Evolutionary conservation across 2,888 invertebrate genomes (phyloP).

Genomic region (Eretmocerus hayati): DNA sequence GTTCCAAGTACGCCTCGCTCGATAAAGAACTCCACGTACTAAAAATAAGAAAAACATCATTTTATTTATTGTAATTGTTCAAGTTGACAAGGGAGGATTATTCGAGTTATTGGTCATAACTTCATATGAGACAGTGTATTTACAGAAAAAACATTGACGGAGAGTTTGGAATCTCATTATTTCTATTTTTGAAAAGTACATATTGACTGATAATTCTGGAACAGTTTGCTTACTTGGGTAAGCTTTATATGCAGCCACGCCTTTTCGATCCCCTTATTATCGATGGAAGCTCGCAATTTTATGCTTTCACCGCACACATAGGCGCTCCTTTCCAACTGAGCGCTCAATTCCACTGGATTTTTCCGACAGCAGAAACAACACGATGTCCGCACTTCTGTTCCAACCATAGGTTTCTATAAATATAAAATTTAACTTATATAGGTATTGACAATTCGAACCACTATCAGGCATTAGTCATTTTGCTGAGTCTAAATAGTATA

Average conservation of each 20-base stretch:
- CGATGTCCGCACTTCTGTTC: conserved; percentile 57
- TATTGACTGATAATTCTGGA: too few species aligned
- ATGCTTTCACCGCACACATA: conserved; percentile 70
- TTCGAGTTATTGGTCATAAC: too few species aligned
- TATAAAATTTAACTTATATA: conserved; percentile 2
- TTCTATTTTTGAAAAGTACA: neutral
- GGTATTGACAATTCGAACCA: neutral
- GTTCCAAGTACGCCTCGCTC: conserved; percentile 68
- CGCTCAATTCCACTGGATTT: conserved; percentile 60
- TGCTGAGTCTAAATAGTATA: too few species aligned
- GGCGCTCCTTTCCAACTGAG: conserved; percentile 64
- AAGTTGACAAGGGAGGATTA: too few species aligned
- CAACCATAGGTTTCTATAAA: conserved; percentile 58
- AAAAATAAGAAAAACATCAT: conserved; percentile 29
- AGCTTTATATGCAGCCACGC: conserved; percentile 54
- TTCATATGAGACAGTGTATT: too few species aligned
- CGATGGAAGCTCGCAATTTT: conserved; percentile 61
- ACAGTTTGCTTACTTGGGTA: conserved; percentile 45
- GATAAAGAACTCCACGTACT: conserved; percentile 71
- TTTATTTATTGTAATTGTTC: too few species aligned
- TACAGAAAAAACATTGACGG: too few species aligned
- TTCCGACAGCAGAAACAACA: conserved; percentile 69
- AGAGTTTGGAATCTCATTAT: neutral
- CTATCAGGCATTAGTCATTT: too few species aligned
- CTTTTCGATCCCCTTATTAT: conserved; percentile 60